Conservation (phyloP, 35 echinoderm and acorn worm species). For the Patiria miniata region DNA sequence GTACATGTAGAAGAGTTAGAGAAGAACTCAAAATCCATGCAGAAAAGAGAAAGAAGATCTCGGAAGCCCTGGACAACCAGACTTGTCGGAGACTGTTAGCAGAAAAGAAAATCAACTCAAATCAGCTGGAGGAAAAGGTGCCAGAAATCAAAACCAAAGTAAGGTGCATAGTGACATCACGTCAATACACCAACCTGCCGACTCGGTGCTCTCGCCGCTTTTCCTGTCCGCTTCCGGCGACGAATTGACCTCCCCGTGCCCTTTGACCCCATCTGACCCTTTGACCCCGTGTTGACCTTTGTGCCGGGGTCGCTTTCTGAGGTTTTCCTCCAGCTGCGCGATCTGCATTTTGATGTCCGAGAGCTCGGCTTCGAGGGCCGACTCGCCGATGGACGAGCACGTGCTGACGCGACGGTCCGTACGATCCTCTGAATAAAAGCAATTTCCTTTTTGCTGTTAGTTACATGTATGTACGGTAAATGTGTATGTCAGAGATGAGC, state of each 20-base stretch:
- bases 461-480: no score
- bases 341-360: slow-evolving; percentile 78
- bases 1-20: no score
- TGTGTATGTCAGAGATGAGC: no score
- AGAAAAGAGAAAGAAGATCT: slow-evolving; percentile 3
- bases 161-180: background rate
- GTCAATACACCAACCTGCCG: slow-evolving; percentile 52
- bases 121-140: background rate
- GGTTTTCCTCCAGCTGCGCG: slow-evolving; percentile 58
- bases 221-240: background rate
- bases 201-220: slow-evolving; percentile 16
- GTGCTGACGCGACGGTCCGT: slow-evolving; percentile 41
- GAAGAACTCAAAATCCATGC: background rate
- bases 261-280: slow-evolving; percentile 38
- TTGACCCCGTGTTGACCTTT: background rate
- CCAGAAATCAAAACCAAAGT: background rate
- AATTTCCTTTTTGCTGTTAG: background rate
- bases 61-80: background rate
- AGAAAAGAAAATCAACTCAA: no score
- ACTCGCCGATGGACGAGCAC: slow-evolving; percentile 80
- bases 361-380: slow-evolving; percentile 67
- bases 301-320: slow-evolving; percentile 13
- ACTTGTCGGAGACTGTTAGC: no score
- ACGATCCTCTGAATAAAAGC: slow-evolving; percentile 22
- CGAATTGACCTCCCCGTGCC: background rate